These are phyloP conservation scores for Rhynchopsitta pachyrhyncha DNA, from an alignment of 2,113 vertebrate species.

Conservation along the genomic window DNA sequence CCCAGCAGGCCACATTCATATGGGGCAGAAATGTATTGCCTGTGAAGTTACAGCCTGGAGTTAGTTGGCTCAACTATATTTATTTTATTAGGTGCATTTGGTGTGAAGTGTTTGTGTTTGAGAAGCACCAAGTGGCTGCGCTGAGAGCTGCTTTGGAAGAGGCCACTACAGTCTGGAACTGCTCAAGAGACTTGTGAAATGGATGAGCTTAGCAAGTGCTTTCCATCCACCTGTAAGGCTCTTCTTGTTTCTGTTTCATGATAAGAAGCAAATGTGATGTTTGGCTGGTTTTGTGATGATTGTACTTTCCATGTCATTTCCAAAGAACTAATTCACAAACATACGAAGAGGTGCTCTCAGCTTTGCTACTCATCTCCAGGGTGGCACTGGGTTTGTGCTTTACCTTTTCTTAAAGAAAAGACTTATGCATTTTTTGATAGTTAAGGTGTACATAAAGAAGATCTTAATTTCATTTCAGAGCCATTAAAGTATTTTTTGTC, in stretches of 20 bases:
- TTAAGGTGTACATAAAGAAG: neutral
- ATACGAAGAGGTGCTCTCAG: neutral
- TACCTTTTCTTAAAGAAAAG: neutral
- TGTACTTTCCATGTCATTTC: neutral
- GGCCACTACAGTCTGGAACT: neutral
- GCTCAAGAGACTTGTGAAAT: neutral
- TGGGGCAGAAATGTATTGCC: neutral
- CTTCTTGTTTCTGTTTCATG: neutral
- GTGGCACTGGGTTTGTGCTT: neutral
- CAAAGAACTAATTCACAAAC: neutral
- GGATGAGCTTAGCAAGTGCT: neutral
- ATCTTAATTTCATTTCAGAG: conserved; percentile 6
- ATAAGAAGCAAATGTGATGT: neutral
- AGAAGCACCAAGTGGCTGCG: neutral
- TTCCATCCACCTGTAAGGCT: neutral
- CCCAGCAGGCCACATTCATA: neutral
- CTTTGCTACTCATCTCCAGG: neutral
- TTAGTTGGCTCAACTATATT: neutral
- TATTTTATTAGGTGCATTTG: neutral
- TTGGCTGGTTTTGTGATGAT: neutral
- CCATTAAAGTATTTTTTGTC: conserved; percentile 13
- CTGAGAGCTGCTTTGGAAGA: neutral
- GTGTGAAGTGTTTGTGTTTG: too few species aligned
- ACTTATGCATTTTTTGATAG: neutral
- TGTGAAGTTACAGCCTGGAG: neutral